phyloP scores from a whole-genome alignment of 2,797 vertebrate genomes.

The Melanotaenia pygmaea region DNA sequence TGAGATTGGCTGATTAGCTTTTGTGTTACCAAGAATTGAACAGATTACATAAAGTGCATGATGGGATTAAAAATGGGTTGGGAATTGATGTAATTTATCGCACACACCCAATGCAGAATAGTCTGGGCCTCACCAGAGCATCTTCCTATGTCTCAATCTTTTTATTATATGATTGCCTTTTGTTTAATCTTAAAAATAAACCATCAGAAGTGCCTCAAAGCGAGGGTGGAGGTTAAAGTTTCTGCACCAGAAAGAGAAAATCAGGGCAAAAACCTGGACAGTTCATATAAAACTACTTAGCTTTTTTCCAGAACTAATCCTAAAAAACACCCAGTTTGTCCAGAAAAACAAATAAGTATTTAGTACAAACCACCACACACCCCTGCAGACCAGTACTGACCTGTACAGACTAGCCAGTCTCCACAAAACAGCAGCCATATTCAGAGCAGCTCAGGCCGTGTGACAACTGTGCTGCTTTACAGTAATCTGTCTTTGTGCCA shows the following conservation, averaged over 20 bases:
- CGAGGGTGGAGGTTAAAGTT: neutral
- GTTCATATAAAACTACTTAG: neutral
- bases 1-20: too few relatives aligned
- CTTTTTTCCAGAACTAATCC: neutral
- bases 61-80: too few relatives aligned
- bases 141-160: neutral
- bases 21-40: too few relatives aligned
- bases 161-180: neutral
- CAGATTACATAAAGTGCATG: too few relatives aligned
- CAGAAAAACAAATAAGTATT: neutral
- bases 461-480: slow-evolving; percentile 56
- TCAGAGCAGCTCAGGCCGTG: slow-evolving; percentile 58
- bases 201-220: neutral
- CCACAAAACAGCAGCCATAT: slow-evolving; percentile 37
- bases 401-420: slow-evolving; percentile 25
- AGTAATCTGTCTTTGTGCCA: slow-evolving; percentile 67
- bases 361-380: neutral
- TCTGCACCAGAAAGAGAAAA: neutral
- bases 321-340: too few relatives aligned
- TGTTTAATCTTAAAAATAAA: slow-evolving; percentile 15
- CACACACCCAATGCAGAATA: too few relatives aligned
- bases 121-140: neutral
- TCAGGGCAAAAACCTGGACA: neutral
- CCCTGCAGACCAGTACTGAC: slow-evolving; percentile 2
- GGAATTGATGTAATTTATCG: too few relatives aligned